These are phyloP conservation scores for Ormyrus labotus DNA, from an alignment of 2,888 invertebrate genomes.

Conservation along the genomic window DNA sequence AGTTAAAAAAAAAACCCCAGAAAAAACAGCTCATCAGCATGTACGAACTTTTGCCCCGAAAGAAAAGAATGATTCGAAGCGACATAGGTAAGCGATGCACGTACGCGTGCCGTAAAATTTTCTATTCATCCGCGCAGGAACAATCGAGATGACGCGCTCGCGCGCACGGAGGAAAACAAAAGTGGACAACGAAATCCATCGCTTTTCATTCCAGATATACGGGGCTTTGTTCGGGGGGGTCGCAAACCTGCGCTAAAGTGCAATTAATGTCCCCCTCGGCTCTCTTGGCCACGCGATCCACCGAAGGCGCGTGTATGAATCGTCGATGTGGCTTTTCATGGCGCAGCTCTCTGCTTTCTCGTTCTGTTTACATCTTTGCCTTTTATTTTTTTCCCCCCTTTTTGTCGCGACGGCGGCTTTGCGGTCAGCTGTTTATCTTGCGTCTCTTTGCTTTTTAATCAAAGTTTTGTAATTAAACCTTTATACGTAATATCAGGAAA, in stretches of 20 bases:
- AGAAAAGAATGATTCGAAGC: conserved; percentile 19
- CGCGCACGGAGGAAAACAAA: conserved; percentile 29
- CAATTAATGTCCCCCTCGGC: conserved; percentile 54
- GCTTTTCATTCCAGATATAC: conserved; percentile 25
- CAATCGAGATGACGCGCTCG: conserved; percentile 17
- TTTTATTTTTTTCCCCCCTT: too few species aligned
- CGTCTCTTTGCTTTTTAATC: too few species aligned
- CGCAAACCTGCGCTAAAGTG: conserved; percentile 48
- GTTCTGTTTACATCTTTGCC: neutral
- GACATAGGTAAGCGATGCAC: conserved; percentile 30
- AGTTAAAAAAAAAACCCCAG: too few species aligned
- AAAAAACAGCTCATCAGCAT: conserved; percentile 13
- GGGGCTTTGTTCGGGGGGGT: neutral
- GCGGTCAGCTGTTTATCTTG: too few species aligned
- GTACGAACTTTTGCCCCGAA: neutral
- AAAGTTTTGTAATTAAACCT: too few species aligned
- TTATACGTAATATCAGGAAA: too few species aligned
- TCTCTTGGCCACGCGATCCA: conserved; percentile 2
- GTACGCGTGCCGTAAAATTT: conserved; percentile 34
- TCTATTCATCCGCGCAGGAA: conserved; percentile 26
- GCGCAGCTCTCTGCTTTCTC: too few species aligned
- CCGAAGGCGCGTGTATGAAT: conserved; percentile 9
- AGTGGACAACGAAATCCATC: conserved; percentile 34
- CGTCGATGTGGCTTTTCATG: neutral
- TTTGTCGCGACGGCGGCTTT: too few species aligned